phyloP scores from a whole-genome alignment of 2,797 vertebrate species.

The Paratrypauchen microcephalus region DNA sequence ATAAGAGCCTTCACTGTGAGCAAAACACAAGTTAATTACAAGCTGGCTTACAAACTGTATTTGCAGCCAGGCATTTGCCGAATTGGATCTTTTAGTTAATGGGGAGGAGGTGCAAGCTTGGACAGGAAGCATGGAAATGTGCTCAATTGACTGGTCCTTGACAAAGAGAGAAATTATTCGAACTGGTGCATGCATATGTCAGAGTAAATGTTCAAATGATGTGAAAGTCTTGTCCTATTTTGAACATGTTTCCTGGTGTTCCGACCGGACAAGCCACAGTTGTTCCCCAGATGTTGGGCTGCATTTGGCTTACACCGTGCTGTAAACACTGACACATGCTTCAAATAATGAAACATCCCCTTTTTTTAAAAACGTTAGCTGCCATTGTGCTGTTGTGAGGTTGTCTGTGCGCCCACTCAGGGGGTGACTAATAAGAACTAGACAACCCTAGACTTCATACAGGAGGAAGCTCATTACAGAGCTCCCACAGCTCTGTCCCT shows the following conservation, averaged over 20 bases:
- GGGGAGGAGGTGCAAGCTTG: conserved; percentile 32
- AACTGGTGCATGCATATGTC: not conserved
- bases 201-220: not conserved
- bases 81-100: conserved; percentile 8
- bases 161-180: not conserved
- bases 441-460: conserved; percentile 52
- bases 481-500: conserved; percentile 9
- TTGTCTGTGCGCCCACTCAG: conserved; percentile 16
- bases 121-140: conserved; percentile 54
- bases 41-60: conserved; percentile 3
- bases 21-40: not conserved
- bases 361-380: conserved; percentile 10
- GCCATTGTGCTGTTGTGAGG: conserved; percentile 62
- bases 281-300: conserved; percentile 53
- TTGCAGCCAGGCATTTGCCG: conserved; percentile 3
- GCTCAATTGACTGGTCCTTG: conserved; percentile 23
- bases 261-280: conserved; percentile 18
- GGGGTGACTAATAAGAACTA: conserved; percentile 39
- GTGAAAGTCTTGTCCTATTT: not conserved
- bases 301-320: conserved; percentile 26
- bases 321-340: conserved; percentile 55
- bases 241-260: conserved; percentile 11
- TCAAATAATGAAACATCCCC: conserved; percentile 36
- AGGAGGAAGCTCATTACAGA: conserved; percentile 51
- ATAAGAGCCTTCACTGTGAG: not conserved